Evolutionary conservation across 2,113 vertebrate genomes (phyloP).

Genomic region (Thunnus maccoyii): DNA sequence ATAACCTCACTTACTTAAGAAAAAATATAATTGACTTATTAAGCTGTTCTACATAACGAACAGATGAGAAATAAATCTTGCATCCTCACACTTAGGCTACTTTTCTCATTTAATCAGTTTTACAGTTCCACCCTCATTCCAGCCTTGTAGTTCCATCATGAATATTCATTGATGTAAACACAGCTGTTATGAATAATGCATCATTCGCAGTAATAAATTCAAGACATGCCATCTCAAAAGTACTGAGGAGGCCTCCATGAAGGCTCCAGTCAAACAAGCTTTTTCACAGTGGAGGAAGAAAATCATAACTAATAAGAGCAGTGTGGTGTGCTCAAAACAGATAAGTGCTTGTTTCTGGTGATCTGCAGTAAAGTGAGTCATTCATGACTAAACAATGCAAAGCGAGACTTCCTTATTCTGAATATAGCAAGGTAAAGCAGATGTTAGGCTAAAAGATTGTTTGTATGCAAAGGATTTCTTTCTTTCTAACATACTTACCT

Average conservation of each 20-base stretch:
- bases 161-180: conserved; percentile 86
- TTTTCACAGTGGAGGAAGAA: conserved; percentile 52
- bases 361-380: conserved; percentile 23
- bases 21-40: conserved; percentile 33
- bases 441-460: not conserved
- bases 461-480: not conserved
- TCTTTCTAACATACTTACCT: not conserved
- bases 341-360: conserved; percentile 43
- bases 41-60: conserved; percentile 52
- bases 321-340: conserved; percentile 16
- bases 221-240: conserved; percentile 77
- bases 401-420: not conserved
- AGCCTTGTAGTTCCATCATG: conserved; percentile 80
- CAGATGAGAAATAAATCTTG: conserved; percentile 64
- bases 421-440: conserved; percentile 8
- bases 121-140: conserved; percentile 79
- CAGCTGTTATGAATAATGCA: conserved; percentile 84
- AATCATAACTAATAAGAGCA: conserved; percentile 53
- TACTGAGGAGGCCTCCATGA: conserved; percentile 71
- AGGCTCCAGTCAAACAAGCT: conserved; percentile 69
- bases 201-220: conserved; percentile 78
- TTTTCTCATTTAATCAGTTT: conserved; percentile 82
- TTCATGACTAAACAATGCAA: conserved; percentile 16
- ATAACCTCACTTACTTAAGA: conserved; percentile 1
- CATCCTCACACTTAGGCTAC: conserved; percentile 60